These are phyloP conservation scores for Hirundichthys speculiger DNA, from an alignment of 2,113 vertebrate genomes.

Conservation along the genomic window DNA sequence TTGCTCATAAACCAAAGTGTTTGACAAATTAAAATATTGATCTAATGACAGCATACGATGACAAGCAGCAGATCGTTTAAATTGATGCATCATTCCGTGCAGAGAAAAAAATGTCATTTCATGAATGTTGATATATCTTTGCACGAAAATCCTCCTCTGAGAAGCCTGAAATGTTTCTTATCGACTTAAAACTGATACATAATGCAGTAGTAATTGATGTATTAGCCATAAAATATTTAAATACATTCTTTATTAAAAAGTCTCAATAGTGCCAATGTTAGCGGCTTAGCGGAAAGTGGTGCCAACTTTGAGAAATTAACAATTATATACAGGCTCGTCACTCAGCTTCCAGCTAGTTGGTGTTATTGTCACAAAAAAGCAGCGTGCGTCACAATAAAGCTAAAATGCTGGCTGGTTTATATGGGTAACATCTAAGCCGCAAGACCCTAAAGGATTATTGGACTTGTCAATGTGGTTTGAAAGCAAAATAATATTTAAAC, in stretches of 20 bases:
- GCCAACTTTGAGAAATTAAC: background rate
- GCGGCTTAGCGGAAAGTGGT: constrained; percentile 4
- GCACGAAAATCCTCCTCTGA: background rate
- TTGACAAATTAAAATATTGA: too few relatives aligned
- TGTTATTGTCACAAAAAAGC: constrained; percentile 4
- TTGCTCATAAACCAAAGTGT: too few relatives aligned
- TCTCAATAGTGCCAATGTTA: background rate
- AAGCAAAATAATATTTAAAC: constrained; percentile 3
- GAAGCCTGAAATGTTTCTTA: too few relatives aligned
- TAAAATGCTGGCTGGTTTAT: constrained; percentile 2
- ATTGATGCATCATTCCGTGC: too few relatives aligned
- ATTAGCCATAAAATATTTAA: too few relatives aligned
- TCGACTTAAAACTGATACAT: too few relatives aligned
- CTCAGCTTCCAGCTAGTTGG: constrained; percentile 16
- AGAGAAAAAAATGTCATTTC: background rate
- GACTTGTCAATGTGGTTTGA: background rate
- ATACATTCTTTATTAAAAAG: background rate
- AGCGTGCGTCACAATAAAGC: constrained; percentile 10
- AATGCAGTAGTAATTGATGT: too few relatives aligned
- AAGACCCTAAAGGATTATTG: constrained; percentile 7
- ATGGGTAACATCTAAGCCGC: constrained; percentile 5
- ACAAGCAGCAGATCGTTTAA: too few relatives aligned
- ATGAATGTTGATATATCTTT: background rate
- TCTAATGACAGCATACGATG: too few relatives aligned
- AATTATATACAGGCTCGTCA: constrained; percentile 36